Evolutionary conservation across 92 coral and sea anemone species (phyloP).

Genomic region (Umimayanthus chanpuru): DNA sequence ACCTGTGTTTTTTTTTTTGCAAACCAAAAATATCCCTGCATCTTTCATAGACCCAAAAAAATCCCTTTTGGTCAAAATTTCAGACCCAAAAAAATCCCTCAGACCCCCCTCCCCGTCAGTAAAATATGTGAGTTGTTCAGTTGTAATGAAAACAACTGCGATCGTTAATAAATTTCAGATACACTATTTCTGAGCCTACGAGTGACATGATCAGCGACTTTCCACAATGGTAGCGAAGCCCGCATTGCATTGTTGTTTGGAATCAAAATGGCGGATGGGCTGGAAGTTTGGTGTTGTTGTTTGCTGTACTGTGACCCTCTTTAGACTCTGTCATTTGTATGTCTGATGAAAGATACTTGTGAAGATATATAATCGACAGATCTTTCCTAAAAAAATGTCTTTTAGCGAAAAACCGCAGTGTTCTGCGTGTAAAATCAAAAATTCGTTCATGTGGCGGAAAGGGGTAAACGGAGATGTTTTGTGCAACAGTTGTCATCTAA

Average conservation of each 20-base stretch:
- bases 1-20: too few relatives aligned
- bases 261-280: slow-evolving; percentile 40
- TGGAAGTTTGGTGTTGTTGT: slow-evolving; percentile 3
- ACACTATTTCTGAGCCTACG: neutral
- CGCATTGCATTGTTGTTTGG: slow-evolving; percentile 38
- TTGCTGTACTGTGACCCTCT: neutral
- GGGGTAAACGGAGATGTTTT: slow-evolving; percentile 93
- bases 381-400: slow-evolving; percentile 61
- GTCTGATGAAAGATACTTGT: neutral
- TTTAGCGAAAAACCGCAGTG: slow-evolving; percentile 89
- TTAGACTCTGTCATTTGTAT: neutral
- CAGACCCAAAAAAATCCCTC: too few relatives aligned
- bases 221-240: neutral
- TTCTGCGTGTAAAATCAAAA: slow-evolving; percentile 92
- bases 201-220: neutral
- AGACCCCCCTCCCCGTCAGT: too few relatives aligned
- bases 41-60: too few relatives aligned
- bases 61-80: too few relatives aligned
- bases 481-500: slow-evolving; percentile 97
- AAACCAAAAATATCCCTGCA: too few relatives aligned
- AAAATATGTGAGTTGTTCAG: too few relatives aligned
- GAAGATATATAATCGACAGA: neutral
- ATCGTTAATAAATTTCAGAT: too few relatives aligned
- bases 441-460: slow-evolving; percentile 96
- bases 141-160: too few relatives aligned